Percentiles rank a stretch among this genome's conserved stretches.
Evolutionary conservation across 2,888 invertebrate genomes (phyloP).

Genomic region (Hedychridium roseum): DNA sequence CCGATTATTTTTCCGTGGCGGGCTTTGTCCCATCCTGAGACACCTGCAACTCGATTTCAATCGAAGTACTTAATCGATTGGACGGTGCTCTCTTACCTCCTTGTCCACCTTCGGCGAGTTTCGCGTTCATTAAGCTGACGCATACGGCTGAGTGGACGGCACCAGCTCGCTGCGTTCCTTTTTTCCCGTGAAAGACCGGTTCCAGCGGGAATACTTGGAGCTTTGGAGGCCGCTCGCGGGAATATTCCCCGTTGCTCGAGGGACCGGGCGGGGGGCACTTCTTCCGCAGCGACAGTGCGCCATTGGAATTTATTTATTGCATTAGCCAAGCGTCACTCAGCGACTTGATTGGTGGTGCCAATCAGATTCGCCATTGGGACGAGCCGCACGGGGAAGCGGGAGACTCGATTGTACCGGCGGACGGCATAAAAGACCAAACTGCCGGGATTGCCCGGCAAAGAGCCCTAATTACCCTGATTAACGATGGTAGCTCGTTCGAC

Average conservation of each 20-base stretch:
- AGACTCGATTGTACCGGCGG: constrained; percentile 13
- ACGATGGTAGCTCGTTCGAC: constrained; percentile 8
- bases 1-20: no score
- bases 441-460: constrained; percentile 5
- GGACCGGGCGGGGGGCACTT: no score
- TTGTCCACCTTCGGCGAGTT: constrained; percentile 35
- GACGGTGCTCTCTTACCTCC: constrained; percentile 11
- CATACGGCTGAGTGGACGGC: constrained; percentile 23
- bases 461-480: constrained; percentile 26
- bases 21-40: no score
- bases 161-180: constrained; percentile 24
- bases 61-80: background rate
- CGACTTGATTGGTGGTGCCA: constrained; percentile 47
- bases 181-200: constrained; percentile 36
- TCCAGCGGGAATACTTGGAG: constrained; percentile 46
- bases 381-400: constrained; percentile 10
- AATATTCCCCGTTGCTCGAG: constrained; percentile 34
- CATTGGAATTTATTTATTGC: constrained; percentile 56
- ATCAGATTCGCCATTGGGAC: constrained; percentile 33
- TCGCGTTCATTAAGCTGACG: constrained; percentile 38
- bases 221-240: constrained; percentile 36
- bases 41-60: constrained; percentile 3
- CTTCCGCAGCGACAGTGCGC: constrained; percentile 37
- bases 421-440: constrained; percentile 9
- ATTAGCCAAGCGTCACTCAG: constrained; percentile 54